Evolutionary conservation across 2,113 vertebrate species (phyloP).

Genomic region (Arizona elegans): DNA sequence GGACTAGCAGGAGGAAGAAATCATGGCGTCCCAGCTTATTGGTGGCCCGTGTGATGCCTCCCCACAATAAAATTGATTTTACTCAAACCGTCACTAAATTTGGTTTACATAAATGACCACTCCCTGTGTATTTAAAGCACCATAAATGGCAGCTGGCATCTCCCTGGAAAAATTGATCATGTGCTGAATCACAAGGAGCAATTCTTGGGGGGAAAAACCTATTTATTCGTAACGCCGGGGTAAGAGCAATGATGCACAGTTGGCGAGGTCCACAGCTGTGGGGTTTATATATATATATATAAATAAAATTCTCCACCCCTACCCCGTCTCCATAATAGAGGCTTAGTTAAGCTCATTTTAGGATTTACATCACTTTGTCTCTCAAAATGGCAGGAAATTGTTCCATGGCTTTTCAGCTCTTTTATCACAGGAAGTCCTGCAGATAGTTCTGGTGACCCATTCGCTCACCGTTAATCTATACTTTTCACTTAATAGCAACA

Average conservation of each 20-base stretch:
- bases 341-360: not conserved
- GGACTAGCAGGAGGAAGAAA: not conserved
- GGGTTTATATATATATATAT: no score
- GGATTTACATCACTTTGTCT: not conserved
- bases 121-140: not conserved
- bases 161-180: not conserved
- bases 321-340: not conserved
- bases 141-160: not conserved
- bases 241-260: not conserved
- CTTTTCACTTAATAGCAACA: not conserved
- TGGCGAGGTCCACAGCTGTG: not conserved
- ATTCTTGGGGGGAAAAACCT: not conserved
- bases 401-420: not conserved
- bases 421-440: not conserved
- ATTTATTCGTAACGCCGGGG: not conserved
- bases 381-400: not conserved
- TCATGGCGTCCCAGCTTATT: not conserved
- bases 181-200: fast-evolving
- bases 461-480: not conserved
- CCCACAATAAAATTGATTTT: not conserved
- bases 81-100: not conserved
- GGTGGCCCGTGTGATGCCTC: not conserved
- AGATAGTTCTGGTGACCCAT: not conserved
- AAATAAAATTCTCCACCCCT: no score
- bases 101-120: not conserved